A percentile compares a stretch with the other conserved stretches of the same genome.
These are phyloP conservation scores for Halichondria panicea DNA, from an alignment of 37 sponge, comb jelly and placozoan species.

Conservation along the genomic window DNA sequence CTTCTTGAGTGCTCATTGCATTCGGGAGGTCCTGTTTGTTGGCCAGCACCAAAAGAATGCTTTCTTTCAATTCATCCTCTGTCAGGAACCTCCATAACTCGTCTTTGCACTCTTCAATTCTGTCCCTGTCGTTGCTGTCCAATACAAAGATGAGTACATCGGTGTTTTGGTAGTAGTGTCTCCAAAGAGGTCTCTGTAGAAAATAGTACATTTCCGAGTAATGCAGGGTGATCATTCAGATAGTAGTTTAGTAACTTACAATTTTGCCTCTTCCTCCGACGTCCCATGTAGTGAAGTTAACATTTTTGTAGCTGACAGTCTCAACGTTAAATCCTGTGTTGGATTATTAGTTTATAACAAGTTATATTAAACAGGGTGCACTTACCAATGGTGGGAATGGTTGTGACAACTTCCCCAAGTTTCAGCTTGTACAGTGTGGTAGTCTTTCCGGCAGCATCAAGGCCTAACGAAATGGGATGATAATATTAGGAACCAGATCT, in stretches of 20 bases:
- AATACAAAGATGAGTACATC: constrained; percentile 79
- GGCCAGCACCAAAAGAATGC: constrained; percentile 71
- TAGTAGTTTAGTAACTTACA: constrained; percentile 21
- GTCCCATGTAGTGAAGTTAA: constrained; percentile 75
- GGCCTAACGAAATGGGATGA: constrained; percentile 22
- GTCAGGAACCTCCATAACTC: constrained; percentile 56
- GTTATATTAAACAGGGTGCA: not conserved
- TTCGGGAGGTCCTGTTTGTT: constrained; percentile 96
- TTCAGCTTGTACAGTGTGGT: constrained; percentile 86
- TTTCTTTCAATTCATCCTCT: constrained; percentile 60
- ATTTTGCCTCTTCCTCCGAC: constrained; percentile 62
- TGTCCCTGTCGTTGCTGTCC: constrained; percentile 86
- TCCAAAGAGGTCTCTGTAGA: constrained; percentile 66
- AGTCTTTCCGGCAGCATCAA: constrained; percentile 91
- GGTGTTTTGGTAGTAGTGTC: constrained; percentile 77
- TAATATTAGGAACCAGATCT: not conserved
- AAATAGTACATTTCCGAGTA: not conserved
- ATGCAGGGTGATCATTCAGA: not conserved
- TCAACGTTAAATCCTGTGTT: constrained; percentile 74
- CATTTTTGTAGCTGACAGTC: constrained; percentile 49
- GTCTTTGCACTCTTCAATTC: constrained; percentile 51
- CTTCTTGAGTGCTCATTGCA: constrained; percentile 66
- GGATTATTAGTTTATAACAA: not conserved
- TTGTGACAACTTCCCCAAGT: constrained; percentile 91
- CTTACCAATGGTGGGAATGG: constrained; percentile 87